Conservation (phyloP, 2,888 invertebrate species). For the Tigriopus californicus region DNA sequence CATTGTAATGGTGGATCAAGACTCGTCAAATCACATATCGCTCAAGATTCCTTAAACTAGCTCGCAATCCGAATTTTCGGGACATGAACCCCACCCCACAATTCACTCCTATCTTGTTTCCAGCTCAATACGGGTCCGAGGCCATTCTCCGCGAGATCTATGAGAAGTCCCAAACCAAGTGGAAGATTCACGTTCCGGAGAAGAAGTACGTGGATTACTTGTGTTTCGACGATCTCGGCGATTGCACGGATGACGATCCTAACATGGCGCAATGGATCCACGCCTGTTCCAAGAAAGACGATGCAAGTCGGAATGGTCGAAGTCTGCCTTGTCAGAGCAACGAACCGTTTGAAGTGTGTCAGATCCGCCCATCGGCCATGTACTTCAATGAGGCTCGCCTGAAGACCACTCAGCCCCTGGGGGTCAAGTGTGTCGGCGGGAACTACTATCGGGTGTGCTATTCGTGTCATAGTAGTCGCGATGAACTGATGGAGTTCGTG, state of each 20-base stretch:
- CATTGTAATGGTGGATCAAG: too few species aligned
- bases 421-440: not conserved
- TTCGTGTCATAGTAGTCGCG: constrained; percentile 2
- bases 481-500: constrained; percentile 10
- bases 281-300: constrained; percentile 7
- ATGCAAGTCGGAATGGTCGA: not conserved
- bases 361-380: constrained; percentile 7
- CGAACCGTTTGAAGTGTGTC: constrained; percentile 1
- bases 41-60: too few species aligned
- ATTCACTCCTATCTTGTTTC: too few species aligned
- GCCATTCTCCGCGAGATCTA: not conserved
- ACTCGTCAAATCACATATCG: too few species aligned
- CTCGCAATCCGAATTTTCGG: too few species aligned
- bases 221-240: not conserved
- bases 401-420: not conserved
- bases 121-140: constrained; percentile 11
- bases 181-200: constrained; percentile 4
- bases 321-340: not conserved
- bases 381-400: constrained; percentile 4
- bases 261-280: constrained; percentile 10
- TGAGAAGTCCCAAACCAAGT: not conserved
- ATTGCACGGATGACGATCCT: not conserved
- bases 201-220: constrained; percentile 6
- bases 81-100: too few species aligned
- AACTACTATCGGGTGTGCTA: constrained; percentile 10